A percentile compares a stretch with the other conserved stretches of the same genome.
Conservation (phyloP, 2,888 invertebrate species). For the Heliconius aoede region DNA sequence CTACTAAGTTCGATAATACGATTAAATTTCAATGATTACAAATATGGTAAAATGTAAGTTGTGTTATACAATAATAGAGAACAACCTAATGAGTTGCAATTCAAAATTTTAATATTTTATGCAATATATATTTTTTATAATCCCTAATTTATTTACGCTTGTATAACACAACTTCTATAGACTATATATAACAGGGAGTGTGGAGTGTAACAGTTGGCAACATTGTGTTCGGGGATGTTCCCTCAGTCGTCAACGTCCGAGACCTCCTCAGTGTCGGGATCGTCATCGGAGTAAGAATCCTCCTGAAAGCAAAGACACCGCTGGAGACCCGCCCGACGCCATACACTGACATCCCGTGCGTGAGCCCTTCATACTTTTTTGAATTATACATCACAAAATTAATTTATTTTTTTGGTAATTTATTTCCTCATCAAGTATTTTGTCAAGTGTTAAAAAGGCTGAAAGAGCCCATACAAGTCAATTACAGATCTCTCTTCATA, state of each 20-base stretch:
- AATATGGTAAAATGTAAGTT: not conserved
- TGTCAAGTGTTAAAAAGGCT: no score
- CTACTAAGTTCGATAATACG: not conserved
- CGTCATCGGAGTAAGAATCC: slow-evolving; percentile 81
- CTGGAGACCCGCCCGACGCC: slow-evolving; percentile 64
- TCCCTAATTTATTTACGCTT: not conserved
- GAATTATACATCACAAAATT: not conserved
- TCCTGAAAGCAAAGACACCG: slow-evolving; percentile 80
- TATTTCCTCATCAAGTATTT: not conserved
- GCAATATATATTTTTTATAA: not conserved
- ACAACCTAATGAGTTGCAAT: not conserved
- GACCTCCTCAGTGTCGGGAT: slow-evolving; percentile 79
- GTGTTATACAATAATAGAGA: slow-evolving; percentile 42
- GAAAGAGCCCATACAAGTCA: no score
- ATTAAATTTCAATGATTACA: not conserved
- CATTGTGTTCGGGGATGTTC: slow-evolving; percentile 56
- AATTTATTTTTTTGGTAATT: not conserved
- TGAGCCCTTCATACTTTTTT: not conserved
- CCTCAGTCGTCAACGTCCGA: slow-evolving; percentile 79
- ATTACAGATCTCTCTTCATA: no score
- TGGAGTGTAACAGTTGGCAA: slow-evolving; percentile 48
- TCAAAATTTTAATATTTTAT: no score
- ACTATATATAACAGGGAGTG: not conserved
- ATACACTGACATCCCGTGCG: not conserved
- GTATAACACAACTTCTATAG: slow-evolving; percentile 4